These are phyloP conservation scores for Rhogogaster chlorosoma DNA, from an alignment of 2,888 invertebrate genomes.

Conservation along the genomic window DNA sequence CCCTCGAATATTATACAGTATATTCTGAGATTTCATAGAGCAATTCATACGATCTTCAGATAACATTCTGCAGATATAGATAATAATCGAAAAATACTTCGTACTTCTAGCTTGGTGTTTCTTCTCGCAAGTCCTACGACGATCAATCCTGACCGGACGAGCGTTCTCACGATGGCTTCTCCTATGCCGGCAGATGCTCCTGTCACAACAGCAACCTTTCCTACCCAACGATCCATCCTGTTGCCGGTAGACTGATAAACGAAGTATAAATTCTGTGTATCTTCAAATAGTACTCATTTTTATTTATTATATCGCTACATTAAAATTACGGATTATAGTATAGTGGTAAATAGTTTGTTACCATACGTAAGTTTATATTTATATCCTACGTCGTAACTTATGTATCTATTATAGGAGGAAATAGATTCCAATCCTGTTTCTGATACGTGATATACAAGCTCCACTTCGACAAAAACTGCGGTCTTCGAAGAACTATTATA, in stretches of 20 bases:
- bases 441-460: not conserved
- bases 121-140: slow-evolving; percentile 81
- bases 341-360: not conserved
- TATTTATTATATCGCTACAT: not conserved
- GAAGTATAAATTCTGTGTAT: not conserved
- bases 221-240: slow-evolving; percentile 81
- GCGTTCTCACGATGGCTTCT: slow-evolving; percentile 76
- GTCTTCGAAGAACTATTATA: not conserved
- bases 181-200: slow-evolving; percentile 84
- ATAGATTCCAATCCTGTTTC: not conserved
- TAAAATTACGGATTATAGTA: not conserved
- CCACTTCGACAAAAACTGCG: not conserved
- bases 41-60: not conserved
- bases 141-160: slow-evolving; percentile 79
- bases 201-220: slow-evolving; percentile 83
- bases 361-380: not conserved
- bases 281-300: not conserved
- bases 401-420: not conserved
- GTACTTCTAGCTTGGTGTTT: slow-evolving; percentile 76
- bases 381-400: not conserved
- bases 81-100: not conserved
- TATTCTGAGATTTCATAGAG: not conserved
- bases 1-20: too few species aligned
- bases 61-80: not conserved
- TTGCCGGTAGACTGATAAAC: slow-evolving; percentile 8